Conservation (phyloP, 2,797 vertebrate genomes). For the Hippopotamyrus pictus region DNA sequence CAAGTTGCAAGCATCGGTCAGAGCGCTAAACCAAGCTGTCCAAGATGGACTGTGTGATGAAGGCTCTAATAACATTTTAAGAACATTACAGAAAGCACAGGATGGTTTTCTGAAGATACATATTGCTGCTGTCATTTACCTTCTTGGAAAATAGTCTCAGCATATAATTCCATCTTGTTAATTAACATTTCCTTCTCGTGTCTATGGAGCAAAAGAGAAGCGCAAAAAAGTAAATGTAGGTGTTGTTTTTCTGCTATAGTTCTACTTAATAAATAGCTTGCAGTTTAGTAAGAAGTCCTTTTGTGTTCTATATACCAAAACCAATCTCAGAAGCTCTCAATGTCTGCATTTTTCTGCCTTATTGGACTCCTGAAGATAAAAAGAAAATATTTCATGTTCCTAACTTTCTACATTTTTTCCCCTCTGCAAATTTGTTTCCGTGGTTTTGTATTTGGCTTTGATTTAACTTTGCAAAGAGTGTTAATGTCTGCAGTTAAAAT, state of each 20-base stretch:
- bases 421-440: not conserved
- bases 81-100: not conserved
- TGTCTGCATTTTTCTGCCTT: not conserved
- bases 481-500: not conserved
- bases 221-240: not conserved
- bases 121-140: not conserved
- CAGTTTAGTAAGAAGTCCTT: not conserved
- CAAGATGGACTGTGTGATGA: not conserved
- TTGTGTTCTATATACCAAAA: not conserved
- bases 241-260: not conserved
- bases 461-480: not conserved
- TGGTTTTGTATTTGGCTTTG: not conserved
- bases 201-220: not conserved
- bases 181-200: not conserved
- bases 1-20: not conserved
- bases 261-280: not conserved
- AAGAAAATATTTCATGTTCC: not conserved
- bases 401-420: not conserved
- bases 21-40: not conserved
- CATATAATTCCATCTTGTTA: not conserved
- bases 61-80: not conserved
- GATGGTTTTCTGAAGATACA: not conserved
- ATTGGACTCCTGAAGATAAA: not conserved
- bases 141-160: not conserved
- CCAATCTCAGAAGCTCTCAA: not conserved